A percentile compares a stretch with the other conserved stretches of the same genome.
phyloP scores from a whole-genome alignment of 2,113 vertebrate species.

The Atlantisia rogersi region DNA sequence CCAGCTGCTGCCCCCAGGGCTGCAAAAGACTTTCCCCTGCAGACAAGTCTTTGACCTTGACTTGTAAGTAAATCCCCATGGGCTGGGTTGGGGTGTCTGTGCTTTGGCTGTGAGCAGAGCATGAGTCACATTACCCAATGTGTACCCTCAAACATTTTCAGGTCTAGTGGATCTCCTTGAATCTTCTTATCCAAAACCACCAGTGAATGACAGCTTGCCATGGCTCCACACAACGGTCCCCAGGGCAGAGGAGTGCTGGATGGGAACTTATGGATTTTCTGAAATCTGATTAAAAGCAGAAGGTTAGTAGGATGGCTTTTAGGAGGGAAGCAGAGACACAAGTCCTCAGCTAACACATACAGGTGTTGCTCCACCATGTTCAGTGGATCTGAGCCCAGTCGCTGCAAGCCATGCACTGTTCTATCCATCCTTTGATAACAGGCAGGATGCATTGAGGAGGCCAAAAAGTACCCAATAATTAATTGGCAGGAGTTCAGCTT shows the following conservation, averaged over 20 bases:
- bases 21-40: not conserved
- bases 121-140: conserved; percentile 63
- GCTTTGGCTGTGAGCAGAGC: not conserved
- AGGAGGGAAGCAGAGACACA: not conserved
- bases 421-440: not conserved
- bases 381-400: not conserved
- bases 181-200: conserved; percentile 60
- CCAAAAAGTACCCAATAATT: not conserved
- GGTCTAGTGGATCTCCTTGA: conserved; percentile 70
- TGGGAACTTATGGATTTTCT: conserved; percentile 53
- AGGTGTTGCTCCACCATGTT: not conserved
- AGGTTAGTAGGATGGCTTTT: not conserved
- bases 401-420: not conserved
- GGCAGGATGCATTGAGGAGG: not conserved
- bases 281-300: conserved; percentile 58
- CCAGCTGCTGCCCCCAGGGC: not conserved
- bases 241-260: conserved; percentile 45
- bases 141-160: conserved; percentile 74
- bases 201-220: conserved; percentile 71
- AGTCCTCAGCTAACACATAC: not conserved
- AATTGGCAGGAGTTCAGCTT: not conserved
- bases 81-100: not conserved
- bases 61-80: not conserved
- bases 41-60: not conserved
- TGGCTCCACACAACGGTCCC: conserved; percentile 49